Conservation (phyloP, 2,888 invertebrate species). For the Apamea sordens region DNA sequence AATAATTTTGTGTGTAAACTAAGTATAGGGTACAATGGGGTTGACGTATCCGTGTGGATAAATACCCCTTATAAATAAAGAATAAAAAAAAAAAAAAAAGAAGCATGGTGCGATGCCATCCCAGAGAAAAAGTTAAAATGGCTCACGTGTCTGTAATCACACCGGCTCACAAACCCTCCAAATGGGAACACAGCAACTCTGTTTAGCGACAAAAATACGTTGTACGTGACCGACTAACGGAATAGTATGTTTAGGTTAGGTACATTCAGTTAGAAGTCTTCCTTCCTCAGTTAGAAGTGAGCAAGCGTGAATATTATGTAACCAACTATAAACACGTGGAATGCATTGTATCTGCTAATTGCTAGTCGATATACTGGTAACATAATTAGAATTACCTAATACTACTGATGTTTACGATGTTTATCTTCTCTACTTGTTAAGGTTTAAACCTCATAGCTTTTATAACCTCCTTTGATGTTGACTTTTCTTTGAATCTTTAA, state of each 20-base stretch:
- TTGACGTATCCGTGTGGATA: too few relatives aligned
- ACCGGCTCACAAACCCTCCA: neutral
- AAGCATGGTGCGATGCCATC: neutral
- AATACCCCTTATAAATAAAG: too few relatives aligned
- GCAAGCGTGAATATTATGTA: constrained; percentile 18
- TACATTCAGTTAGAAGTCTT: constrained; percentile 46
- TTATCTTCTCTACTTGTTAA: neutral
- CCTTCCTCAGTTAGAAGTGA: neutral
- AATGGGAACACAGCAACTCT: neutral
- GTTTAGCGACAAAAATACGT: neutral
- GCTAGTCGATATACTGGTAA: neutral
- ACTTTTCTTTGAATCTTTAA: too few relatives aligned
- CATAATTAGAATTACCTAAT: neutral
- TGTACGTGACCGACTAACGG: constrained; percentile 3
- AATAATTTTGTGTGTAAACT: too few relatives aligned
- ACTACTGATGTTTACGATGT: neutral
- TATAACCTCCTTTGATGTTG: too few relatives aligned
- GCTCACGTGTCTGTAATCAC: neutral
- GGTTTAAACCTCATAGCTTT: too few relatives aligned
- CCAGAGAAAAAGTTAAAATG: neutral
- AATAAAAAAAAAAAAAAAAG: too few relatives aligned
- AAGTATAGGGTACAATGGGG: too few relatives aligned
- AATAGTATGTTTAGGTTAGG: constrained; percentile 19
- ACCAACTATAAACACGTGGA: constrained; percentile 6
- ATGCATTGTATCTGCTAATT: constrained; percentile 8